A percentile compares a stretch with the other conserved stretches of the same genome.
Conservation (phyloP, 2,888 invertebrate species). For the Xestia ashworthii region DNA sequence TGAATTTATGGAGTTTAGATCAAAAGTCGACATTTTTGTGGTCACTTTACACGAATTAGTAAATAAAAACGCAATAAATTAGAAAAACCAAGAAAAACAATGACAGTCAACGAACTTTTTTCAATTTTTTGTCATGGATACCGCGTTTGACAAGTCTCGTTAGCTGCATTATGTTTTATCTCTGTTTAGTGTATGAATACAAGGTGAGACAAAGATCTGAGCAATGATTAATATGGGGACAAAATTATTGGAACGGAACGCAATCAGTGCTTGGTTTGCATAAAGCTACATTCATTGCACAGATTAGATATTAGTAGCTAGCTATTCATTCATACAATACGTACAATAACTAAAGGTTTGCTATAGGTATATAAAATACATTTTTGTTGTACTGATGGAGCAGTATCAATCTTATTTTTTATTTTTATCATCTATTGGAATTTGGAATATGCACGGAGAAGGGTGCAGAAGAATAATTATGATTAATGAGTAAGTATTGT, state of each 20-base stretch:
- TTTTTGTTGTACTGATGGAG: too few species aligned
- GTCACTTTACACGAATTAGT: conserved; percentile 56
- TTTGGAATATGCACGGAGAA: too few species aligned
- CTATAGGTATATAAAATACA: too few species aligned
- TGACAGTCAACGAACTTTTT: conserved; percentile 79
- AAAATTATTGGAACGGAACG: conserved; percentile 14
- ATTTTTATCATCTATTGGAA: too few species aligned
- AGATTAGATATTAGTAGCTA: too few species aligned
- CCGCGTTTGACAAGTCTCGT: conserved; percentile 2
- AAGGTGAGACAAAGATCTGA: conserved; percentile 25
- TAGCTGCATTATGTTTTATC: conserved; percentile 34
- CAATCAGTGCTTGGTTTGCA: not conserved
- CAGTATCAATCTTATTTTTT: too few species aligned
- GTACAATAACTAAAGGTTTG: too few species aligned
- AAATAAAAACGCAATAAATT: conserved; percentile 68
- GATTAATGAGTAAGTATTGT: not conserved
- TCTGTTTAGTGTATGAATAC: conserved; percentile 16
- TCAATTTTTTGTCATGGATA: conserved; percentile 70
- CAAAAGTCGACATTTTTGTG: conserved; percentile 86
- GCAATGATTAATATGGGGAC: not conserved
- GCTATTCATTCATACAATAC: too few species aligned
- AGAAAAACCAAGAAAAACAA: conserved; percentile 64
- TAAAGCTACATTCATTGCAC: conserved; percentile 27
- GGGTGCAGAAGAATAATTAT: not conserved
- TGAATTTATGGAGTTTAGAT: conserved; percentile 89